These are phyloP conservation scores for Oxycera nigricornis DNA, from an alignment of 2,888 invertebrate species.

Conservation along the genomic window DNA sequence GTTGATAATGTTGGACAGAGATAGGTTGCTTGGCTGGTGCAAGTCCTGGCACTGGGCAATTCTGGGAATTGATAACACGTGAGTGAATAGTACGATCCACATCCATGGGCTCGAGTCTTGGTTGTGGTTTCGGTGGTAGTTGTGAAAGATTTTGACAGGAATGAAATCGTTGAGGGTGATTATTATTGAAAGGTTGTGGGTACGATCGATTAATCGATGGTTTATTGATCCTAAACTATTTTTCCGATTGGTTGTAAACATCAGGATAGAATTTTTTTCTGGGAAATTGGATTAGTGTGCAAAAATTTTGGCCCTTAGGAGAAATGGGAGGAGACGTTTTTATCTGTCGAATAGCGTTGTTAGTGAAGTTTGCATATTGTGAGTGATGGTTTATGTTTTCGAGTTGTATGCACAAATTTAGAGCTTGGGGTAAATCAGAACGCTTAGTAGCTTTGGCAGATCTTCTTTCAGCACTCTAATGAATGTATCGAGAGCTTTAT, in stretches of 20 bases:
- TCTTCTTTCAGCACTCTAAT: constrained; percentile 33
- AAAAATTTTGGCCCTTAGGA: neutral
- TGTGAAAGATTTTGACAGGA: neutral
- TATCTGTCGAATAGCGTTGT: too few species aligned
- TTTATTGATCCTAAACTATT: neutral
- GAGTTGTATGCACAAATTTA: neutral
- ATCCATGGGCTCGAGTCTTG: too few species aligned
- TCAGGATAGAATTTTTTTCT: neutral
- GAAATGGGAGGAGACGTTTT: neutral
- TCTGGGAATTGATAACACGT: too few species aligned
- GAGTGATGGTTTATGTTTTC: neutral
- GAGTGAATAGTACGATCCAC: too few species aligned
- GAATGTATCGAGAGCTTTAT: constrained; percentile 36
- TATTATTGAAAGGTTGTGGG: neutral
- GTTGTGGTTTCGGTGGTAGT: neutral
- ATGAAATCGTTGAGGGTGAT: neutral
- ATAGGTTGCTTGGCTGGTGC: too few species aligned
- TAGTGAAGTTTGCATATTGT: neutral
- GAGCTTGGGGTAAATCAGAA: constrained; percentile 35
- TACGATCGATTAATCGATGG: neutral
- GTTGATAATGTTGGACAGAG: too few species aligned
- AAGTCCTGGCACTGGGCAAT: too few species aligned
- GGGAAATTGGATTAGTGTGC: neutral
- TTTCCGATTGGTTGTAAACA: neutral
- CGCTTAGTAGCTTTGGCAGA: constrained; percentile 24